Conservation (phyloP, 1,140 invertebrate species). For the Portunus trituberculatus region DNA sequence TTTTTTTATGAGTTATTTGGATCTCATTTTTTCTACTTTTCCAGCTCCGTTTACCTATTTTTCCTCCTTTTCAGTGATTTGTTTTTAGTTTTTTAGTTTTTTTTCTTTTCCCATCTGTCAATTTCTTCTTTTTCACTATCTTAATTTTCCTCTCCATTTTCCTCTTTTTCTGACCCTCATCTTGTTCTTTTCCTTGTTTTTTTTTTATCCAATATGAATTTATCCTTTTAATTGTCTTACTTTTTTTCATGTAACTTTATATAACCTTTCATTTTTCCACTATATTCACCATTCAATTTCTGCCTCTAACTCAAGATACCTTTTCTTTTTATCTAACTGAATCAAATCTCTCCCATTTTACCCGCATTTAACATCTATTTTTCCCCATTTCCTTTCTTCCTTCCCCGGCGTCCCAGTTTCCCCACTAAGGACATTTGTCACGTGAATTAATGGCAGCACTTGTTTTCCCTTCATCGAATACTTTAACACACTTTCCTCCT, state of each 20-base stretch:
- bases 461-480: background rate
- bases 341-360: background rate
- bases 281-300: background rate
- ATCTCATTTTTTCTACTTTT: too few relatives aligned
- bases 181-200: too few relatives aligned
- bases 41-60: too few relatives aligned
- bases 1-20: too few relatives aligned
- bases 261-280: background rate
- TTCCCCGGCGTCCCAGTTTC: background rate
- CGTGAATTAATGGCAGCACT: background rate
- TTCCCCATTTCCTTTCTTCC: background rate
- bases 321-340: background rate
- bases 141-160: too few relatives aligned
- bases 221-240: background rate
- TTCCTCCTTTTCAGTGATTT: too few relatives aligned
- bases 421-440: too few relatives aligned
- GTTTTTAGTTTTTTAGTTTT: too few relatives aligned
- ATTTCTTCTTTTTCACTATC: too few relatives aligned
- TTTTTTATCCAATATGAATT: too few relatives aligned
- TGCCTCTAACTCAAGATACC: background rate
- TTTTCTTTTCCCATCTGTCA: too few relatives aligned
- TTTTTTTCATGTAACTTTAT: background rate
- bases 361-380: background rate
- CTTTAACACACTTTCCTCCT: constrained; percentile 21
- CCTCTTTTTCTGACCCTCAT: too few relatives aligned